These are phyloP conservation scores for Salpingus planirostris DNA, from an alignment of 2,888 invertebrate genomes.

Conservation along the genomic window DNA sequence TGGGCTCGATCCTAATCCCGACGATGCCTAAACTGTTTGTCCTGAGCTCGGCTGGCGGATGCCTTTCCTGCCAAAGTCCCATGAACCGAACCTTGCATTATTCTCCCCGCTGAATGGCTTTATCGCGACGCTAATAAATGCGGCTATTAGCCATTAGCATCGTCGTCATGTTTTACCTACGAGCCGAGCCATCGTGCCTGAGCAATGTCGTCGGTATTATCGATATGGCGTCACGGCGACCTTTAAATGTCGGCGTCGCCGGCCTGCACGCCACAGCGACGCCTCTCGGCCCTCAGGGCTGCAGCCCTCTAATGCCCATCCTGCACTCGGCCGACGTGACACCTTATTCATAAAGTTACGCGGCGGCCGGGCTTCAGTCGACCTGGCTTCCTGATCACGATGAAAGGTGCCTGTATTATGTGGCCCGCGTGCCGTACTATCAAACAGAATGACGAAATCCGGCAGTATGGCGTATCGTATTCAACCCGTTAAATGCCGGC, in stretches of 20 bases:
- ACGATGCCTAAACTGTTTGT: no score
- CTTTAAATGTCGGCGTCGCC: constrained; percentile 36
- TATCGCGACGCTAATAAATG: constrained; percentile 13
- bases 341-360: constrained; percentile 16
- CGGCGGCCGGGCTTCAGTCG: constrained; percentile 12
- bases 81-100: constrained; percentile 14
- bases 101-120: constrained; percentile 10
- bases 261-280: no score
- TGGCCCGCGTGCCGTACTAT: constrained; percentile 23
- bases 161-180: no score
- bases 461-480: constrained; percentile 29
- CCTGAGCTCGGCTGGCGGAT: not conserved
- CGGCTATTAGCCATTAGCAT: constrained; percentile 14
- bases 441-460: constrained; percentile 27
- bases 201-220: constrained; percentile 14
- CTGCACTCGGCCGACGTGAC: constrained; percentile 8
- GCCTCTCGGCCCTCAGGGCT: no score
- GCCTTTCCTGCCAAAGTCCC: constrained; percentile 3
- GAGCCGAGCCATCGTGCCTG: no score
- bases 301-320: constrained; percentile 4
- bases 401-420: constrained; percentile 24
- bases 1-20: no score
- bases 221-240: constrained; percentile 24
- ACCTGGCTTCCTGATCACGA: constrained; percentile 19
- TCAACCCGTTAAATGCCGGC: constrained; percentile 30